Percentiles rank a stretch among this genome's conserved stretches.
These are phyloP conservation scores for Macroramphosus scolopax DNA, from an alignment of 2,797 vertebrate genomes.

Conservation along the genomic window DNA sequence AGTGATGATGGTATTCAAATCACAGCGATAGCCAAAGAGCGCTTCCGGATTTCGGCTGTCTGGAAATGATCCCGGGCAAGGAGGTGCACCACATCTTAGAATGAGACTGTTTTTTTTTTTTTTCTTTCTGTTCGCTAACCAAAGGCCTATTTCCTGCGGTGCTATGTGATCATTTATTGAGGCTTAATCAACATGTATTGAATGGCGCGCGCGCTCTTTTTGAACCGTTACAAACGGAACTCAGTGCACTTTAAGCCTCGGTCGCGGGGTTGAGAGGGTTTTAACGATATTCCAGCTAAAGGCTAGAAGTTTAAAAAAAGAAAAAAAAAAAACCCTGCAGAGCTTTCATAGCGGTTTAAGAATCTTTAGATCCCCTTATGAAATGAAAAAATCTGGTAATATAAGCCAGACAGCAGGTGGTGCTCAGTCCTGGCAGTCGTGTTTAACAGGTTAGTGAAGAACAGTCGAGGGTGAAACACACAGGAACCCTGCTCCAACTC, in stretches of 20 bases:
- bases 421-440: constrained; percentile 8
- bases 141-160: constrained; percentile 70
- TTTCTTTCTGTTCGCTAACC: constrained; percentile 71
- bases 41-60: constrained; percentile 72
- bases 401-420: constrained; percentile 24
- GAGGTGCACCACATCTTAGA: constrained; percentile 80
- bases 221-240: constrained; percentile 67
- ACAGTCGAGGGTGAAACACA: background rate
- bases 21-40: constrained; percentile 69
- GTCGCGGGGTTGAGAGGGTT: constrained; percentile 52
- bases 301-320: constrained; percentile 35
- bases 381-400: constrained; percentile 21
- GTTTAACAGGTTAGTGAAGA: constrained; percentile 5
- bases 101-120: constrained; percentile 62
- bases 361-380: constrained; percentile 24
- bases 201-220: constrained; percentile 71
- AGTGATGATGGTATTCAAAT: constrained; percentile 81
- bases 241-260: constrained; percentile 57
- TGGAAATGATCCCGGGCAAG: constrained; percentile 77
- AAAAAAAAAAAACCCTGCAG: constrained; percentile 26
- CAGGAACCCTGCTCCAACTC: no score
- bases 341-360: constrained; percentile 41
- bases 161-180: constrained; percentile 74
- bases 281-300: constrained; percentile 47
- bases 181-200: constrained; percentile 77